Evolutionary conservation across 2,888 invertebrate species (phyloP), one percentile per base, ranked within the genome.

Genomic region (Latheticus oryzae): DNA sequence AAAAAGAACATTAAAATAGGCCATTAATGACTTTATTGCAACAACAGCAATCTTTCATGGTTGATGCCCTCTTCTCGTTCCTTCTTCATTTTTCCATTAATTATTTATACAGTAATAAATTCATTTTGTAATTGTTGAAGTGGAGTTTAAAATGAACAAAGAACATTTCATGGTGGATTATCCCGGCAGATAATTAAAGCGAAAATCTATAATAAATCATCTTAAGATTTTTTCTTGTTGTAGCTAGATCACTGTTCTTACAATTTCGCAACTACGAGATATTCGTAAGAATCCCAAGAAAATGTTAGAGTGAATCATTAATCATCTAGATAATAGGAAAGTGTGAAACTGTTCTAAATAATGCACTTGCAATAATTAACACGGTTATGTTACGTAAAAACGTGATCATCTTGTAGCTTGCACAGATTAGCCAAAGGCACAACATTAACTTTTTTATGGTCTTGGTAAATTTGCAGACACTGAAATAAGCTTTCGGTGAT

Each of bases 341-440:
- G 54, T 54, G 54, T 38, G 45, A 54, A 54, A 54, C 47, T 54
- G 37, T 47, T 37, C 47, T 47, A 54, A 45, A 54, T 54, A 47
- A 54, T 45, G 30, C 42, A 35, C 35, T 26, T 33, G 11, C 21
- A 19, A 32, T 52, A 52, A 52, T 52, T 52, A 52, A 52, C 33
- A 21, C 19, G 52, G 28, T 30, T 23, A 51, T 33, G 40, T 42
- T 52, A 42, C 17, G 24, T 23, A 24, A 42, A 42, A 47, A 38
- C 23, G 38, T 16, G 38, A 17, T 35, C 32, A 15, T 4, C 32
- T 13, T 32, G 13, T n/a, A 32, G 7, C 32, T 32, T 11, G 13
- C 12, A n/a, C n/a, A n/a, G n/a, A n/a, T n/a, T n/a, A n/a, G n/a
- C n/a, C n/a, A n/a, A n/a, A n/a, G n/a, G n/a, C n/a, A n/a, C n/a